phyloP scores from a whole-genome alignment of 2,888 invertebrate genomes.

The Phalera bucephala region DNA sequence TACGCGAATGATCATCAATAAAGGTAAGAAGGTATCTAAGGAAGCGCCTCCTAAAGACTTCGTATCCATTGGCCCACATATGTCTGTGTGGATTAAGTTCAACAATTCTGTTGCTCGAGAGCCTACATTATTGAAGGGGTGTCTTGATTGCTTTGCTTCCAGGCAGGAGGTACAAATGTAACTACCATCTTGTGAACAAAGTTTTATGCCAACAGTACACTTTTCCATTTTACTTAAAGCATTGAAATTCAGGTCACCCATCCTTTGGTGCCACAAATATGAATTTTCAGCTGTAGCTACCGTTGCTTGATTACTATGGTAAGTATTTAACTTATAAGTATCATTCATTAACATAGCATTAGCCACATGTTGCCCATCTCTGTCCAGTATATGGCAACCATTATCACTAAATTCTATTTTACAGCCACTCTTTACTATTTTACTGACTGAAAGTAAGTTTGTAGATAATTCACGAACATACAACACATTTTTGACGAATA shows the following conservation, averaged over 20 bases:
- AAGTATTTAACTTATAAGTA: no score
- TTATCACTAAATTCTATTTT: conserved; percentile 4
- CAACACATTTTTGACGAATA: background rate
- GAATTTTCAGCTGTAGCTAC: background rate
- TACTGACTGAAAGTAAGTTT: background rate
- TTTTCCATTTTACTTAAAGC: conserved; percentile 7
- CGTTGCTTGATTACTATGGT: background rate
- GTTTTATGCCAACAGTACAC: conserved; percentile 16
- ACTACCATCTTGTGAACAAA: conserved; percentile 5
- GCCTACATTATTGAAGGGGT: conserved; percentile 1
- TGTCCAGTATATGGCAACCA: conserved; percentile 15
- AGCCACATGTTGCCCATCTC: background rate
- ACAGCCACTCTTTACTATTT: background rate
- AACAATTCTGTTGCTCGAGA: background rate
- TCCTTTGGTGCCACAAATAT: conserved; percentile 4
- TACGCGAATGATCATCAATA: conserved; percentile 15
- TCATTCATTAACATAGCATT: background rate
- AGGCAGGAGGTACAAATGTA: conserved; percentile 9
- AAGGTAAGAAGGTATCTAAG: conserved; percentile 5
- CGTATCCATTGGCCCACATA: no score
- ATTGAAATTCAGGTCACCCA: conserved; percentile 15
- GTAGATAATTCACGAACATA: background rate
- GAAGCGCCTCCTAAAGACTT: background rate
- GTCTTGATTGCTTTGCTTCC: conserved; percentile 1
- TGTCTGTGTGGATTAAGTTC: background rate